Percentiles rank a stretch among this genome's conserved stretches.
Evolutionary conservation across 2,888 invertebrate genomes (phyloP).

Genomic region (Drosophila cyrtoloma): DNA sequence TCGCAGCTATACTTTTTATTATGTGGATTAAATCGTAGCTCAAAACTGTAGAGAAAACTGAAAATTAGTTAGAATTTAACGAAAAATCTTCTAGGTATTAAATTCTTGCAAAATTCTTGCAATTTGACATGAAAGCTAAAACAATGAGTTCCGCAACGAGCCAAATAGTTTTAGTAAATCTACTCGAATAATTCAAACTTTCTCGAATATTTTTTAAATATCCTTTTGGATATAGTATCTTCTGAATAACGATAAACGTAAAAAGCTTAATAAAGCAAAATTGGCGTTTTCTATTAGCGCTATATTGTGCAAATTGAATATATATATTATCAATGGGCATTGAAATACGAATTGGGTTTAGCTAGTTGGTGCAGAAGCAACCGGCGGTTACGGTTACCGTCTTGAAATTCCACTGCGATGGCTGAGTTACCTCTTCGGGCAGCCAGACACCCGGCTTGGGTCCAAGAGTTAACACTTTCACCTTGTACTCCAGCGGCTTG

Average conservation of each 20-base stretch:
- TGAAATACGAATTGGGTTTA: slow-evolving; percentile 6
- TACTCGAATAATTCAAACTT: slow-evolving; percentile 29
- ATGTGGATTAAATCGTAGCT: neutral
- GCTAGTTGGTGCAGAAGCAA: slow-evolving; percentile 81
- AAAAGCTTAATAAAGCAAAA: slow-evolving; percentile 49
- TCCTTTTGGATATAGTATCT: slow-evolving; percentile 22
- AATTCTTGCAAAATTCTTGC: neutral
- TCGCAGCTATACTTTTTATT: neutral
- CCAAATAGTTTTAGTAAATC: slow-evolving; percentile 33
- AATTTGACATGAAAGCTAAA: neutral
- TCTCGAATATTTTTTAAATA: slow-evolving; percentile 9
- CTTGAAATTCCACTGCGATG: slow-evolving; percentile 81
- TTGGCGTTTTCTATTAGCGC: slow-evolving; percentile 43
- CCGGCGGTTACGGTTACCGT: slow-evolving; percentile 84
- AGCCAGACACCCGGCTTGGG: slow-evolving; percentile 33
- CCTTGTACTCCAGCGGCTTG: slow-evolving; percentile 83
- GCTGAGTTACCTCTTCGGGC: slow-evolving; percentile 38
- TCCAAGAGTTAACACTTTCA: slow-evolving; percentile 81
- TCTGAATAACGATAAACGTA: slow-evolving; percentile 2
- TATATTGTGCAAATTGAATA: slow-evolving; percentile 42
- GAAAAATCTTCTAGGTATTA: neutral
- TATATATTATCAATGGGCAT: slow-evolving; percentile 13
- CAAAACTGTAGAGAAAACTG: neutral
- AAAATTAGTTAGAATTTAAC: neutral
- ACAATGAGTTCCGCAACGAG: neutral